Evolutionary conservation across 2,113 vertebrate genomes (phyloP), one percentile per base, ranked within the genome.

Genomic region (Accipiter cooperii): DNA sequence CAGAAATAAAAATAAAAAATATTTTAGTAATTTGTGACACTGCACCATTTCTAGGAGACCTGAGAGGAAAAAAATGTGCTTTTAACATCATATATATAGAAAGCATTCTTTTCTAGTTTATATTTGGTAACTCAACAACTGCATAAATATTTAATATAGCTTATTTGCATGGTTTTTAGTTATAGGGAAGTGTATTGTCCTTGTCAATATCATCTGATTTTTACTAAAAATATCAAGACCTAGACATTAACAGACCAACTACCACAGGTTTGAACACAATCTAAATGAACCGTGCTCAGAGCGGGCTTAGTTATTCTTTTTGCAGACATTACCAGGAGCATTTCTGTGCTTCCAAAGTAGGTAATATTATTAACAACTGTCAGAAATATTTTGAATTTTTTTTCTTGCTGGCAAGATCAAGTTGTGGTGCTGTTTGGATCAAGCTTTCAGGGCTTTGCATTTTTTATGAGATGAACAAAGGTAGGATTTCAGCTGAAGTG

Each of bases 381-480:
- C 69, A 61, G 42, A 91, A 89, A 65, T 69, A 76, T 38, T 92
- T 76, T 42, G 2, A 42, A 3, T 1, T 55, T 40, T 57, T 77
- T 84, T 81, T 73, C n/a, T 64, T 66, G 33, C 21, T 90, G 31
- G 38, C 28, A 49, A 13, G 13, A 25, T 52, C 46, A 57, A 51
- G 21, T 34, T 34, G 13, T 80, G 38, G 17, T 52, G 49, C 28
- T 86, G 29, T 92, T 84, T 84, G 64, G 29, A 81, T 66, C 60
- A 81, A 91, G 47, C 20, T 90, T 93, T 71, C 78, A 89, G 42
- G 33, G 40, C 55, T 90, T 76, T 93, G 54, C 54, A 80, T 54
- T 83, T 93, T 90, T 94, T 29, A 42, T 46, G 60, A 93, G 76
- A 51, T 66, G 73, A 93, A 52, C 38, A 60, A 89, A 78, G 87